Conservation (phyloP, 2,797 vertebrate species). For the Acrocephalus scirpaceus region DNA sequence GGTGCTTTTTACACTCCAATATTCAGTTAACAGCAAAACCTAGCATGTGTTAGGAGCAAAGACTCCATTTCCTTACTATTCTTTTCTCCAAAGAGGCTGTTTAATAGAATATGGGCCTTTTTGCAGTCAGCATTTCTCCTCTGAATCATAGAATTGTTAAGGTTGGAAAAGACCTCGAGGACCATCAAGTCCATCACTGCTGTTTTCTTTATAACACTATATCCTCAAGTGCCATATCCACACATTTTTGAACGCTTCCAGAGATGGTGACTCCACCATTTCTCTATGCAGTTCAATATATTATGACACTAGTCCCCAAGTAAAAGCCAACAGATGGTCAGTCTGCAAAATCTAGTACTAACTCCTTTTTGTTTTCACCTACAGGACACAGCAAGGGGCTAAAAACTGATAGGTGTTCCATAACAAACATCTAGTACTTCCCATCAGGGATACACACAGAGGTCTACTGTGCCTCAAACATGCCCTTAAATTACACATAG, state of each 20-base stretch:
- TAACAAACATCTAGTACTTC: not conserved
- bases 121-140: not conserved
- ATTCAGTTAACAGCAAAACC: not conserved
- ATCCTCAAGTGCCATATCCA: not conserved
- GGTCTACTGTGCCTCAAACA: not conserved
- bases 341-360: not conserved
- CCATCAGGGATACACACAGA: not conserved
- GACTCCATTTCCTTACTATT: not conserved
- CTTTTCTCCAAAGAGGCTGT: not conserved
- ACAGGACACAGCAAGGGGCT: not conserved
- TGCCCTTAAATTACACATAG: not conserved
- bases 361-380: not conserved
- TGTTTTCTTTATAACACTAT: not conserved
- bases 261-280: not conserved
- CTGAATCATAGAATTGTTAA: not conserved
- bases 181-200: not conserved
- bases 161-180: not conserved
- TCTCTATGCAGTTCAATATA: not conserved
- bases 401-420: fast-evolving
- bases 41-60: not conserved
- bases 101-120: not conserved
- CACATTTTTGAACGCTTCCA: not conserved
- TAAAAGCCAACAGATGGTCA: not conserved
- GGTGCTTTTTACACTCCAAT: not conserved
- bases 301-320: not conserved